Percentiles rank a stretch among this genome's conserved stretches.
Evolutionary conservation across 2,113 vertebrate genomes (phyloP).

Genomic region (Picathartes gymnocephalus): DNA sequence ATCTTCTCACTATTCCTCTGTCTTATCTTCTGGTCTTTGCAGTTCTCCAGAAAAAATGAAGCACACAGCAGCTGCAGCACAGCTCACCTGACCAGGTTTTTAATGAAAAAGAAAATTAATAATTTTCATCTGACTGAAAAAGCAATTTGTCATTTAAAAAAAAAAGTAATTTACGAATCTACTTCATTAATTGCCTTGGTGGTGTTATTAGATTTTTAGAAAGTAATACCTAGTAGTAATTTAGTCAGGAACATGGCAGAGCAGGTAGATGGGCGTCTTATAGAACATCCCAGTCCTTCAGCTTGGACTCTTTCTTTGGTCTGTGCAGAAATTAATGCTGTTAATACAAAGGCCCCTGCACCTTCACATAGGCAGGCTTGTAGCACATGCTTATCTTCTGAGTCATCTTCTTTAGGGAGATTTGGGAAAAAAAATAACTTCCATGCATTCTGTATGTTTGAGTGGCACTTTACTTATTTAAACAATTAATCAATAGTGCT

Average conservation of each 20-base stretch:
- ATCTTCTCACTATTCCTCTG: neutral
- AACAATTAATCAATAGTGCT: neutral
- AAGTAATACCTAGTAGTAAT: neutral
- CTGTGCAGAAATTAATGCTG: neutral
- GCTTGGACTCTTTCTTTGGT: neutral
- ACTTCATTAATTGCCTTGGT: conserved; percentile 37
- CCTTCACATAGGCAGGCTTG: neutral
- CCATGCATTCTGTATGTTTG: rapidly evolving
- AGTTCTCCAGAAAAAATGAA: neutral
- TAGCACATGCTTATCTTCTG: neutral
- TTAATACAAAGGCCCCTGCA: neutral
- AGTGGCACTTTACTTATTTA: neutral
- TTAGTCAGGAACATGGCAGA: neutral
- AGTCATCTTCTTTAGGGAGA: neutral
- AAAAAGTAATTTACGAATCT: neutral
- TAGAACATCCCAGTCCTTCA: neutral
- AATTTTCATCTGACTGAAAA: neutral
- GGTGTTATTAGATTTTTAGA: conserved; percentile 26
- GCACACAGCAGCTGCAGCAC: neutral
- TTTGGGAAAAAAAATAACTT: neutral
- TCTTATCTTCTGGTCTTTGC: neutral
- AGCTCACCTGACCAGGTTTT: neutral
- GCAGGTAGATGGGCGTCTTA: neutral
- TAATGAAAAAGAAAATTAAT: neutral
- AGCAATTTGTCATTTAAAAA: neutral